These are phyloP conservation scores for Lamprotornis superbus DNA, from an alignment of 2,113 vertebrate species.

Conservation along the genomic window DNA sequence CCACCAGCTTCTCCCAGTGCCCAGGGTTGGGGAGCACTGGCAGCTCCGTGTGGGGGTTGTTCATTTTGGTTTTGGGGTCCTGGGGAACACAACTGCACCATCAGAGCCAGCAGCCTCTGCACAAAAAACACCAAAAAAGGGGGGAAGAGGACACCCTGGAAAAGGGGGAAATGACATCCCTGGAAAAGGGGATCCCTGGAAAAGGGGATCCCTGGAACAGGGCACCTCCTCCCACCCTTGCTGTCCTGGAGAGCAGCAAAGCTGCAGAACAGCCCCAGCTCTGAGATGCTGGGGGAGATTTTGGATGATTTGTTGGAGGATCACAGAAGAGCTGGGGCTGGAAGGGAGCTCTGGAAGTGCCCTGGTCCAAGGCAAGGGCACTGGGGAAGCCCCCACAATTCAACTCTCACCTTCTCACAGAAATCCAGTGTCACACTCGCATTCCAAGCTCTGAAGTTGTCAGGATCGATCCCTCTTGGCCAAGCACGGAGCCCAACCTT, in stretches of 20 bases:
- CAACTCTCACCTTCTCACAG: background rate
- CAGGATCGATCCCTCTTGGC: background rate
- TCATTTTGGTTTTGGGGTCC: background rate
- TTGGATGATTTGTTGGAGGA: background rate
- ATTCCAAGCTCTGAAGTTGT: too few species aligned
- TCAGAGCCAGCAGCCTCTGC: background rate
- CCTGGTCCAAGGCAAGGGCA: background rate
- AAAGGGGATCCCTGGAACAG: background rate
- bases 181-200: too few species aligned
- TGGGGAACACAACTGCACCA: rapidly evolving
- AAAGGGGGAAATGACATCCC: too few species aligned
- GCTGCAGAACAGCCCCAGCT: background rate
- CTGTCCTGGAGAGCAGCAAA: background rate
- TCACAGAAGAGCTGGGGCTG: background rate
- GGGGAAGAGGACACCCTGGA: too few species aligned
- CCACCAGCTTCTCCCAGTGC: background rate
- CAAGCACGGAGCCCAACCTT: background rate
- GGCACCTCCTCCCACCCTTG: background rate
- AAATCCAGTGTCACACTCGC: background rate
- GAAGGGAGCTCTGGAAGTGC: background rate
- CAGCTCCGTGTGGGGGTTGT: background rate
- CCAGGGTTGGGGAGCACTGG: background rate
- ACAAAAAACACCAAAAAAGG: background rate
- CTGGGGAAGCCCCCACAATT: background rate
- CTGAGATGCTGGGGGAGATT: too few species aligned